Conservation (phyloP, 2,113 vertebrate genomes). For the Corynorhinus townsendii region DNA sequence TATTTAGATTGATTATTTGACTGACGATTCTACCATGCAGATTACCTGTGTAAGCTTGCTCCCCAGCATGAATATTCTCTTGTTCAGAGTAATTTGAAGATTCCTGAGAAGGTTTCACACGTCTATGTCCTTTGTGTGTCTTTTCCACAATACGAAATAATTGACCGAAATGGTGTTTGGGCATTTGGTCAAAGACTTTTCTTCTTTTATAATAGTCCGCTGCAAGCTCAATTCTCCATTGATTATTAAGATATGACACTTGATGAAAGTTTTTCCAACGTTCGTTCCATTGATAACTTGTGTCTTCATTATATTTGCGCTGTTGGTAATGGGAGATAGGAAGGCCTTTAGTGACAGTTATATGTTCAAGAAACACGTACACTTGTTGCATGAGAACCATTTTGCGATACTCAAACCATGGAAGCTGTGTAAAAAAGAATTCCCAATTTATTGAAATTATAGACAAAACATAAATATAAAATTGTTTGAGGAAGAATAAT, state of each 20-base stretch:
- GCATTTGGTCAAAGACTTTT: neutral
- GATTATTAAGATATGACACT: neutral
- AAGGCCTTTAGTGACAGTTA: neutral
- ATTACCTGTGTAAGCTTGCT: neutral
- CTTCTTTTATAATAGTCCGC: neutral
- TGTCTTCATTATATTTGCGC: neutral
- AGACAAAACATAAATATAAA: too few relatives aligned
- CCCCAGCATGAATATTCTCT: neutral
- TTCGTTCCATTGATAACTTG: neutral
- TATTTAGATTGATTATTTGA: neutral
- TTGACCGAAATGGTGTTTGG: neutral
- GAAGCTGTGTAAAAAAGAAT: neutral
- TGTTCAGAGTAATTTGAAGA: neutral
- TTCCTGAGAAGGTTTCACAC: neutral
- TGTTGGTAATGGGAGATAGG: neutral
- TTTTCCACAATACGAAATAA: neutral
- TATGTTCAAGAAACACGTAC: neutral
- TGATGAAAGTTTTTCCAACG: neutral
- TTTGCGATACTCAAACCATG: neutral
- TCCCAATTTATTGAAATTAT: too few relatives aligned
- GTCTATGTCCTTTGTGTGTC: neutral
- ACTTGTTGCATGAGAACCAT: neutral
- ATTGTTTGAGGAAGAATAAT: neutral
- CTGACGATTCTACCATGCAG: neutral
- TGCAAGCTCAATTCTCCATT: neutral